A percentile compares a stretch with the other conserved stretches of the same genome.
These are phyloP conservation scores for Chloropsis cyanopogon DNA, from an alignment of 2,113 vertebrate genomes.

Conservation along the genomic window DNA sequence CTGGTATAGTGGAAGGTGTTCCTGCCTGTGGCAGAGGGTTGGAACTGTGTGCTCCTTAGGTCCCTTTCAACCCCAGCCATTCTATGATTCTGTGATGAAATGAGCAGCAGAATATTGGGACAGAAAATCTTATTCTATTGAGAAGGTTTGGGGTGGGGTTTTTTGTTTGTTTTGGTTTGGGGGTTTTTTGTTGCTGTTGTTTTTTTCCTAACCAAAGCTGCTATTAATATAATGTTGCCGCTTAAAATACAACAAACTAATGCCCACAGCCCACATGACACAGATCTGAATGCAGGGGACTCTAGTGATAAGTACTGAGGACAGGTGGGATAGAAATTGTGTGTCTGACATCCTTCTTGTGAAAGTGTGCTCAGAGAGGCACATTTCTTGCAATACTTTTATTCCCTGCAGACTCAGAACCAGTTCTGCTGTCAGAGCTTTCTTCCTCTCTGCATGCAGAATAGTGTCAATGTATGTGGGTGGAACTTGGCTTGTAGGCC, in stretches of 20 bases:
- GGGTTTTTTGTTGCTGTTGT: background rate
- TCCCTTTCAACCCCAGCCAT: background rate
- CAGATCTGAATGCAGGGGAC: background rate
- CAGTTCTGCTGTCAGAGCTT: background rate
- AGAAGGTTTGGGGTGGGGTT: background rate
- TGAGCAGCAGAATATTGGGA: background rate
- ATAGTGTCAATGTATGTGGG: background rate
- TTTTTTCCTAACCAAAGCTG: background rate
- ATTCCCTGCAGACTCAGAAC: background rate
- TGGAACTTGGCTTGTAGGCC: background rate
- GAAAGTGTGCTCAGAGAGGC: background rate
- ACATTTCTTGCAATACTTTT: background rate
- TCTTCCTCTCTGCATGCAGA: background rate
- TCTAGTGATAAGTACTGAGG: background rate
- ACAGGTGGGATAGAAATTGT: background rate
- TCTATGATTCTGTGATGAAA: background rate
- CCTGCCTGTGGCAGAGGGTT: background rate
- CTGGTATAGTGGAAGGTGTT: background rate
- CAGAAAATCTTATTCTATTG: background rate
- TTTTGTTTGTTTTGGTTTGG: background rate
- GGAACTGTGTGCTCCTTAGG: background rate
- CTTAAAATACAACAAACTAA: background rate
- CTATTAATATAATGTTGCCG: background rate
- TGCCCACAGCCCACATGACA: accelerated
- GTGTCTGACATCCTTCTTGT: background rate